A percentile compares a stretch with the other conserved stretches of the same genome.
Conservation (phyloP, 2,797 vertebrate genomes). For the Garrulus glandarius region DNA sequence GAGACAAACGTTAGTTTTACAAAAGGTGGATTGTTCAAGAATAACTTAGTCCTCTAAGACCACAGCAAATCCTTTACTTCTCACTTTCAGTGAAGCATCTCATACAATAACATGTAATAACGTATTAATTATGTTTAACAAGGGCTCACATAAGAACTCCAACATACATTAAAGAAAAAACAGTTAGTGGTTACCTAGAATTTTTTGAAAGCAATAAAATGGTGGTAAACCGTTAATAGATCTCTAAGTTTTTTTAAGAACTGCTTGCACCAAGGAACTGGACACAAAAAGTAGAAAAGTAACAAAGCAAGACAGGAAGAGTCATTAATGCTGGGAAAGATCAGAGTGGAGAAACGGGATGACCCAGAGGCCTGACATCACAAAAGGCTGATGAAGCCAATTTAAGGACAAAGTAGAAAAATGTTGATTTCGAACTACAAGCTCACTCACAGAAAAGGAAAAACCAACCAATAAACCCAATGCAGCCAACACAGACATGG, state of each 20-base stretch:
- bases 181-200: background rate
- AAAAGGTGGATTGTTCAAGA: background rate
- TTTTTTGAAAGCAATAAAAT: background rate
- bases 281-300: background rate
- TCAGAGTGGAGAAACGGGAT: background rate
- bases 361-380: background rate
- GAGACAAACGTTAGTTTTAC: background rate
- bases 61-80: background rate
- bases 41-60: background rate
- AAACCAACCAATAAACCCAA: background rate
- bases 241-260: background rate
- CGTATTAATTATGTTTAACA: background rate
- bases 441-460: background rate
- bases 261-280: background rate
- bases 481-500: background rate
- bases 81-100: background rate
- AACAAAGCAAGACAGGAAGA: background rate
- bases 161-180: background rate
- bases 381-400: background rate
- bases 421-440: accelerated
- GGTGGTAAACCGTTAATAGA: background rate
- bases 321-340: background rate
- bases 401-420: background rate
- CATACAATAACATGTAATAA: background rate
- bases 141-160: background rate